Conservation (phyloP, 2,113 vertebrate genomes). For the Colossoma macropomum region DNA sequence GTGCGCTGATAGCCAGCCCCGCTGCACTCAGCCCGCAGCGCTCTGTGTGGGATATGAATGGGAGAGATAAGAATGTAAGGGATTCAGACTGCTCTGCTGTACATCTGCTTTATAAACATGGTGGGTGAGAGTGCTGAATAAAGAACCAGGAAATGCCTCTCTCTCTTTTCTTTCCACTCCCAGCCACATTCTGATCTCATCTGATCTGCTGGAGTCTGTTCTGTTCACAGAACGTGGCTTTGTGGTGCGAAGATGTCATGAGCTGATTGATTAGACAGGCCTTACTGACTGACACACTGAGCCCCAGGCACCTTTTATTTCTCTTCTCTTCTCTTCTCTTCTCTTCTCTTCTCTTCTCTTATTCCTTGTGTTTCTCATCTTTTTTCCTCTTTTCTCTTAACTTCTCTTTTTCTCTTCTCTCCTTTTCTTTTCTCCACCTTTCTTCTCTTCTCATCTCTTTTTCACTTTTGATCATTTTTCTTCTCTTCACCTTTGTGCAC, state of each 20-base stretch:
- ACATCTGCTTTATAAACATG: constrained; percentile 65
- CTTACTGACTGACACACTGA: too few species aligned
- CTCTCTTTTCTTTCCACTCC: neutral
- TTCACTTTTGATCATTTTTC: too few species aligned
- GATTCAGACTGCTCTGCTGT: constrained; percentile 55
- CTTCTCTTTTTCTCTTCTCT: too few species aligned
- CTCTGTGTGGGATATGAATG: constrained; percentile 50
- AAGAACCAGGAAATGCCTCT: constrained; percentile 29
- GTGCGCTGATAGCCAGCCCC: constrained; percentile 59
- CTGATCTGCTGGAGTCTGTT: neutral
- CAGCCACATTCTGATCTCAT: neutral
- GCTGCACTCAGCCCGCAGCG: constrained; percentile 26
- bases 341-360: too few species aligned
- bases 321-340: neutral
- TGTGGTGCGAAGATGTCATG: neutral
- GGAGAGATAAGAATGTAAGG: constrained; percentile 62
- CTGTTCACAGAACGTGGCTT: neutral
- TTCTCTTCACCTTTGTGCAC: too few species aligned
- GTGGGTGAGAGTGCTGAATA: constrained; percentile 22
- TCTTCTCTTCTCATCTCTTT: too few species aligned
- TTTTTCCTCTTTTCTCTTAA: too few species aligned
- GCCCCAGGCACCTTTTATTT: neutral
- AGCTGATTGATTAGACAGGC: neutral
- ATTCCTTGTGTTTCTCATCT: too few species aligned
- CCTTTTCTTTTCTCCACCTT: too few species aligned